These are phyloP conservation scores for Trachelus stipa DNA, from an alignment of 2,888 invertebrate genomes.

Conservation along the genomic window DNA sequence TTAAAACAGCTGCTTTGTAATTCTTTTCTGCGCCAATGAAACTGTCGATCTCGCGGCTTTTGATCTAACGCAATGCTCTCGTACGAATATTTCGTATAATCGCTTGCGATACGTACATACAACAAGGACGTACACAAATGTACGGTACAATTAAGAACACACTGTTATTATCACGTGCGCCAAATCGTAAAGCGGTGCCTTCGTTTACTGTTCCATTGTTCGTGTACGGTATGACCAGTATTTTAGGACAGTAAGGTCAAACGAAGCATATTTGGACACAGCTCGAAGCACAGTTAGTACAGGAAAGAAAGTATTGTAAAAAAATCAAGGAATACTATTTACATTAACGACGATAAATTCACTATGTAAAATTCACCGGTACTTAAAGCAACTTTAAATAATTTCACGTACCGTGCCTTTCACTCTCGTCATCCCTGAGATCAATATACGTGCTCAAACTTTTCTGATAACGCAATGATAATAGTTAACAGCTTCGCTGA, in stretches of 20 bases:
- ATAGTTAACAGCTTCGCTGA: background rate
- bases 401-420: background rate
- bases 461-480: background rate
- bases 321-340: background rate
- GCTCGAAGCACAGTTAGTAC: background rate
- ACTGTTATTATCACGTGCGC: background rate
- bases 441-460: background rate
- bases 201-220: background rate
- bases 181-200: background rate
- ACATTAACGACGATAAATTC: background rate
- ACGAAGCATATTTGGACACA: constrained; percentile 4
- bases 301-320: background rate
- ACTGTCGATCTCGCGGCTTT: background rate
- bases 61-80: background rate
- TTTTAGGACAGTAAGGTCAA: background rate
- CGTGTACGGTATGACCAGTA: background rate
- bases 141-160: background rate
- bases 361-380: background rate
- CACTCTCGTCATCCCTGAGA: background rate
- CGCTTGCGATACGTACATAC: background rate
- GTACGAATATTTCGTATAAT: background rate
- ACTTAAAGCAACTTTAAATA: background rate
- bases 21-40: background rate
- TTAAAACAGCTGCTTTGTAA: background rate
- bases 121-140: background rate